phyloP scores from a whole-genome alignment of 2,113 vertebrate genomes.

The Monopterus albus region DNA sequence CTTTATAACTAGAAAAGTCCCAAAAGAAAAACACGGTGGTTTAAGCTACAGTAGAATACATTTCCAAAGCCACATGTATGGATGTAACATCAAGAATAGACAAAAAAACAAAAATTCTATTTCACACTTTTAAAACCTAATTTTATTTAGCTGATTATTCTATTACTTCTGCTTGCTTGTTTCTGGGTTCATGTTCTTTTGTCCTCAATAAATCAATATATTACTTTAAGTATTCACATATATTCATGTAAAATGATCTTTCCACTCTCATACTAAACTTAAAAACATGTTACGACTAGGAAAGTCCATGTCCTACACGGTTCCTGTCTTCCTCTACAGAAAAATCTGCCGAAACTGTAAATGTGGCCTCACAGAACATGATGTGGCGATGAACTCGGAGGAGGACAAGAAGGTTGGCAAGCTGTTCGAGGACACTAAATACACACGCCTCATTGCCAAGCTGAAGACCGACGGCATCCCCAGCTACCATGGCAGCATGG shows the following conservation, averaged over 20 bases:
- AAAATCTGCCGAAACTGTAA: slow-evolving; percentile 99
- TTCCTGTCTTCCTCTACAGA: slow-evolving; percentile 71
- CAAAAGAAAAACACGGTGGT: background rate
- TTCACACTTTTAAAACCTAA: too few relatives aligned
- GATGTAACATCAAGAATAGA: too few relatives aligned
- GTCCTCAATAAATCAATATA: too few relatives aligned
- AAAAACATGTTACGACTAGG: background rate
- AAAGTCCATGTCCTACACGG: background rate
- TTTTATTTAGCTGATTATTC: too few relatives aligned
- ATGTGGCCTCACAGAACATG: slow-evolving; percentile 93
- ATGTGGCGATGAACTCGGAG: slow-evolving; percentile 88
- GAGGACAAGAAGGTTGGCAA: slow-evolving; percentile 96
- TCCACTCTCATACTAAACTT: too few relatives aligned
- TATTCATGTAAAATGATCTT: too few relatives aligned
- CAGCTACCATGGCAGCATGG: slow-evolving; percentile 87
- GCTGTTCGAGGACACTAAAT: slow-evolving; percentile 97
- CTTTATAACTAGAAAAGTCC: too few relatives aligned
- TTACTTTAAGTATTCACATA: too few relatives aligned
- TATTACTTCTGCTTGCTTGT: too few relatives aligned
- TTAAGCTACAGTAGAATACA: background rate
- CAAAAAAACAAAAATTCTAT: too few relatives aligned
- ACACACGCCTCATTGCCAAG: slow-evolving; percentile 94
- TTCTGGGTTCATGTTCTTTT: too few relatives aligned
- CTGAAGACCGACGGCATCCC: slow-evolving; percentile 92
- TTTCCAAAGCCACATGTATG: too few relatives aligned